These are phyloP conservation scores for Malaclemys terrapin DNA, from an alignment of 2,113 vertebrate genomes.

Conservation along the genomic window DNA sequence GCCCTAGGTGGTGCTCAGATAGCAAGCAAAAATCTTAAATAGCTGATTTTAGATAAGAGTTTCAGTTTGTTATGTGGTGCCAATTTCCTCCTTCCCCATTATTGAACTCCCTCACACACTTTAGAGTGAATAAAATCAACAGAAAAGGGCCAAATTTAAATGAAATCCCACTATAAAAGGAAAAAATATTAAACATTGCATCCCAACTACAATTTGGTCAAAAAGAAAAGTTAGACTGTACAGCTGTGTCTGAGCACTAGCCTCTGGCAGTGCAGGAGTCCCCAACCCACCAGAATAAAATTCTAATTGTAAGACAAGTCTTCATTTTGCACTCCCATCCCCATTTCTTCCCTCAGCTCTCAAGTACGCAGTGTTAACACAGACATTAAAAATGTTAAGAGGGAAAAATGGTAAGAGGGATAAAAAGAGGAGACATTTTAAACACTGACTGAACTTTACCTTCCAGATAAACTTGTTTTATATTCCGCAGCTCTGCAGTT, in stretches of 20 bases:
- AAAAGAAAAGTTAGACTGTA: neutral
- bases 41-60: neutral
- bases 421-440: neutral
- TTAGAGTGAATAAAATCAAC: neutral
- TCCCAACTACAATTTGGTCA: neutral
- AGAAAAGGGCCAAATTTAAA: neutral
- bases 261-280: neutral
- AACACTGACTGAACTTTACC: conserved; percentile 76
- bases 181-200: neutral
- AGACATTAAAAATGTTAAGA: neutral
- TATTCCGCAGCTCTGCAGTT: conserved; percentile 81
- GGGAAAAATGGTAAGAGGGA: neutral
- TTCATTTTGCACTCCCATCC: neutral
- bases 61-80: neutral
- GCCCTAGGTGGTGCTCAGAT: neutral
- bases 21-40: neutral
- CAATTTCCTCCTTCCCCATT: neutral
- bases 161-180: neutral
- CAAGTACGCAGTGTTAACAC: neutral
- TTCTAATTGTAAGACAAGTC: neutral
- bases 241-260: neutral
- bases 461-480: conserved; percentile 90
- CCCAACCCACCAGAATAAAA: conserved; percentile 11
- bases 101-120: neutral
- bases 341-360: neutral